These are phyloP conservation scores for Sternarchorhynchus goeldii DNA, from an alignment of 2,797 vertebrate species.

Conservation along the genomic window DNA sequence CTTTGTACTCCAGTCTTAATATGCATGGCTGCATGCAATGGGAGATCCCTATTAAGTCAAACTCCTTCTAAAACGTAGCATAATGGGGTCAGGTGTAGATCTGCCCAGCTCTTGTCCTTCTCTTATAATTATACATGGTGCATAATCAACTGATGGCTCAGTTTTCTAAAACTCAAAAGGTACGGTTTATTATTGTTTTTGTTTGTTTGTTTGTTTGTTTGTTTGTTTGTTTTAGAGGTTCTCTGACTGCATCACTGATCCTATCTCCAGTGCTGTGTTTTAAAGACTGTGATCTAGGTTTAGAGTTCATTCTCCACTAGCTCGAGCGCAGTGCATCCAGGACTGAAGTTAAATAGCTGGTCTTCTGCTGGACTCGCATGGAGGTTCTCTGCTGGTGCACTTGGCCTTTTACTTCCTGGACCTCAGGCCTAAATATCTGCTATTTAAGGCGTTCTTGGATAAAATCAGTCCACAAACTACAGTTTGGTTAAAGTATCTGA, in stretches of 20 bases:
- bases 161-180: not conserved
- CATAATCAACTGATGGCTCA: not conserved
- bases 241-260: too few species aligned
- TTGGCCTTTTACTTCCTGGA: not conserved
- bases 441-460: not conserved
- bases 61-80: constrained; percentile 1
- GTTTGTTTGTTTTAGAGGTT: too few species aligned
- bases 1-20: constrained; percentile 13
- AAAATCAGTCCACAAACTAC: not conserved
- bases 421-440: not conserved
- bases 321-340: not conserved
- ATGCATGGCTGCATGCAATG: not conserved
- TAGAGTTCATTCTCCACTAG: not conserved
- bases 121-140: not conserved
- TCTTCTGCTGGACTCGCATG: constrained; percentile 1
- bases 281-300: not conserved
- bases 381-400: not conserved
- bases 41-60: not conserved
- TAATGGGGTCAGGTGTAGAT: not conserved
- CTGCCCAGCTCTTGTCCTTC: not conserved
- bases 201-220: too few species aligned
- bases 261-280: not conserved
- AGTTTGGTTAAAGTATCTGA: not conserved
- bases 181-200: too few species aligned
- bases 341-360: constrained; percentile 22